Percentiles rank a stretch among this genome's conserved stretches.
Evolutionary conservation across 2,113 vertebrate genomes (phyloP).

Genomic region (Zingel zingel): DNA sequence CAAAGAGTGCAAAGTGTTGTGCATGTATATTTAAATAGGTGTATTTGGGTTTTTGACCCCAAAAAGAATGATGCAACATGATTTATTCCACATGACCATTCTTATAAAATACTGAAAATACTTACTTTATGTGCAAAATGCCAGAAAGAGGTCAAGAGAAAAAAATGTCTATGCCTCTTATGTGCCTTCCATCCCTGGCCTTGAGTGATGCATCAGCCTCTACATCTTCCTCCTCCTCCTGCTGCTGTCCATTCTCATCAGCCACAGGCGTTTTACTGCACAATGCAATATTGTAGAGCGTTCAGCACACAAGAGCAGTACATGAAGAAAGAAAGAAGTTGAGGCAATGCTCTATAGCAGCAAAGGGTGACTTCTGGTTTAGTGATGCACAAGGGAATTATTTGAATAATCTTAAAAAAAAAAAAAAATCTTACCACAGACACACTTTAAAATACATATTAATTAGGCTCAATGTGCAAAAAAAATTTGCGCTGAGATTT

Average conservation of each 20-base stretch:
- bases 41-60: conserved; percentile 16
- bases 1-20: conserved; percentile 38
- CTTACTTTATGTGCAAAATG: conserved; percentile 29
- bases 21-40: conserved; percentile 37
- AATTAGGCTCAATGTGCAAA: conserved; percentile 18
- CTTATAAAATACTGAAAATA: neutral
- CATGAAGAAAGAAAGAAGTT: conserved; percentile 32
- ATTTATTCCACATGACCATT: neutral
- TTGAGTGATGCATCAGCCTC: conserved; percentile 62
- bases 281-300: conserved; percentile 66
- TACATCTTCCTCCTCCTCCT: conserved; percentile 46
- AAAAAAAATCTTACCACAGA: conserved; percentile 2
- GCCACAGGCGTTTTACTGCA: conserved; percentile 63
- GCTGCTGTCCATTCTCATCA: conserved; percentile 70
- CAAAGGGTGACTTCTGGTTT: conserved; percentile 30
- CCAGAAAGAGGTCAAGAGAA: conserved; percentile 32
- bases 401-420: conserved; percentile 53
- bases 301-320: conserved; percentile 47
- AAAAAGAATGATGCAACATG: neutral
- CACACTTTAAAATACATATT: conserved; percentile 30
- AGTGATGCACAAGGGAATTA: conserved; percentile 32
- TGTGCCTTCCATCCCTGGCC: conserved; percentile 51
- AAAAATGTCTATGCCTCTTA: conserved; percentile 54
- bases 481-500: conserved; percentile 3
- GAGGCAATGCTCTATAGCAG: conserved; percentile 3